Evolutionary conservation across 2,113 vertebrate genomes (phyloP).

Genomic region (Rhizomys pruinosus): DNA sequence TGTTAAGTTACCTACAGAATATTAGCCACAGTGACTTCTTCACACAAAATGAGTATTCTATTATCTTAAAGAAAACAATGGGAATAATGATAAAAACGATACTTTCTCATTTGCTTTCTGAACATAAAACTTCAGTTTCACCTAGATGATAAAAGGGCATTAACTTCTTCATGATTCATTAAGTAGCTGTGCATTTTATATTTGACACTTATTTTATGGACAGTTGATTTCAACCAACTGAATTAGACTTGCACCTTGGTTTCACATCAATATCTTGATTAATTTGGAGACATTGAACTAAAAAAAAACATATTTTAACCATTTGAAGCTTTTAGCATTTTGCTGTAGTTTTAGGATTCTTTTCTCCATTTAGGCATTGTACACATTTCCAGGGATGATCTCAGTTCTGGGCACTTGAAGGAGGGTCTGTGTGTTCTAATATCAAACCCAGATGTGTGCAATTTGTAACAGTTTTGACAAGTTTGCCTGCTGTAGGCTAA

Average conservation of each 20-base stretch:
- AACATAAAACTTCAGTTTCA: neutral
- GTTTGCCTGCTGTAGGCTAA: conserved; percentile 51
- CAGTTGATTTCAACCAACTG: conserved; percentile 25
- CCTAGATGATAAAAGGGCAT: neutral
- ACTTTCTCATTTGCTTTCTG: conserved; percentile 17
- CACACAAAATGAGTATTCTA: neutral
- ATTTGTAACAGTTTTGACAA: conserved; percentile 61
- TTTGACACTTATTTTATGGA: neutral
- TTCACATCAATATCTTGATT: conserved; percentile 30
- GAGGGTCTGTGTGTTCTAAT: conserved; percentile 54
- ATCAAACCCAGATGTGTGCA: conserved; percentile 64
- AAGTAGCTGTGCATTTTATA: conserved; percentile 29
- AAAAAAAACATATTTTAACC: conserved; percentile 43
- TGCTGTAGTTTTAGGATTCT: conserved; percentile 46
- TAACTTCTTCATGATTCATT: neutral
- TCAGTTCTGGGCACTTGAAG: conserved; percentile 68
- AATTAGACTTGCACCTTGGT: conserved; percentile 40
- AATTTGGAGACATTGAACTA: conserved; percentile 20
- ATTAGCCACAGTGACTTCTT: conserved; percentile 6
- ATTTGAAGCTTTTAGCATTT: conserved; percentile 52
- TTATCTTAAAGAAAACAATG: neutral
- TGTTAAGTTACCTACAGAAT: neutral
- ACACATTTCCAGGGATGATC: conserved; percentile 64
- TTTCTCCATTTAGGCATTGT: conserved; percentile 34
- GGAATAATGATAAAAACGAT: neutral